Evolutionary conservation across 2,888 invertebrate genomes (phyloP), one percentile per base, ranked within the genome.

Genomic region (Cordilura impudica): DNA sequence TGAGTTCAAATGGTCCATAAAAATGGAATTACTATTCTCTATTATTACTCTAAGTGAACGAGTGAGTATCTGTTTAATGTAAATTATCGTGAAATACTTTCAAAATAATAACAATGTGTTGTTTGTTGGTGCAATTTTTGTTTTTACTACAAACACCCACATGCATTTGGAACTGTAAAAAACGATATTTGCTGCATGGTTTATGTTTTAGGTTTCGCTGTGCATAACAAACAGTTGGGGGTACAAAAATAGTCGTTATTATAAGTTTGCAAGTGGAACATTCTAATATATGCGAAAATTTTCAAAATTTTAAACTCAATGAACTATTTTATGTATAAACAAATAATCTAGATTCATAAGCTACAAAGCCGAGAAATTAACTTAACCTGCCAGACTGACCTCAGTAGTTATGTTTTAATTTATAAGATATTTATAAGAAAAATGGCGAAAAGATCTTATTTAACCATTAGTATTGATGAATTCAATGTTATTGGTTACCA

Each of bases 1-100:
- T 71, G 31, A 14, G 39, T 66, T 29, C 61, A 70, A 74, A 74
- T 71, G 54, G 14, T 19, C 31, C 78, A 67, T 79, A 49, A 71
- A 74, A 53, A 60, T 53, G 54, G 26, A 58, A 73, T 73, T 73
- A 70, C 65, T 65, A 49, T 70, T 74, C n/a, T 65, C 51, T 35
- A 58, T 69, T 45, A 45, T 31, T 47, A 35, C 47, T 63, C 39
- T 43, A n/a, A 39, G n/a, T n/a, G 35, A n/a, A 29, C 18, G 47
- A 12, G 4, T n/a, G 60, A 8, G 23, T 65, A 45, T 60, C 49
- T 35, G 12, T 49, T 72, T 78, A 43, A 45, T 63, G 61, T 43
- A 35, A 66, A 66, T 60, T 60, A 66, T 66, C 18, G 60, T 23
- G 47, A 53, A 71, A 53, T 26, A n/a, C n/a, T 8, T 63, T 49